Evolutionary conservation across 2,888 invertebrate species (phyloP), one percentile per base, ranked within the genome.

Genomic region (Tanypteryx hageni): DNA sequence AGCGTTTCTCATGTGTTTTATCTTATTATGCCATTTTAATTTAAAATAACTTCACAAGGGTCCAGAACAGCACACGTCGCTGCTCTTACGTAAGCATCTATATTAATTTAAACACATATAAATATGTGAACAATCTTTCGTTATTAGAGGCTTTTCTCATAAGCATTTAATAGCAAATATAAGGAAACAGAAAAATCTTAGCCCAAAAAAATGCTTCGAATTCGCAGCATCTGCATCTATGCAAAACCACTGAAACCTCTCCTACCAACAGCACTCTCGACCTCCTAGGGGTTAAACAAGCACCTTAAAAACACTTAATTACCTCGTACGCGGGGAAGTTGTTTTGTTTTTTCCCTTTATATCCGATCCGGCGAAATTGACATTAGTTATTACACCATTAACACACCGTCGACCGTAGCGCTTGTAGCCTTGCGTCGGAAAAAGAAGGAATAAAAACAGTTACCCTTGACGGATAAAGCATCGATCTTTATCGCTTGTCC

Each of bases 381-480:
- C 27, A 27, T 76, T 76, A 76, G 76, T 76, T 76, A 76, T 76
- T 76, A 14, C 22, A 27, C 76, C 27, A 76, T 76, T 76, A 76
- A 22, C 68, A 27, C 76, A 27, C 9, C 76, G 22, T 27, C 76
- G 8, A 27, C 27, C 22, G 11, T 27, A 27, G 22, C 76, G 3
- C 27, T 27, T 9, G 27, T 7, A 13, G 76, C 11, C 61, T 13
- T 11, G 11, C 44, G 44, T 44, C 5, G 11, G 0, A 68, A 68
- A 68, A n/a, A 16, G 68, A 68, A n/a, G 18, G 61, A 22, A 10
- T 68, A n/a, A n/a, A 10, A 64, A 68, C 27, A n/a, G 76, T 76
- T 76, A 76, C 27, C 76, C 76, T 22, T 76, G 76, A 76, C 76
- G 18, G 76, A 76, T 76, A 76, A 27, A 11, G 27, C 76, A 22